Percentiles rank a stretch among this genome's conserved stretches.
phyloP scores from a whole-genome alignment of 2,888 invertebrate species.

The Acrocera orbiculus region DNA sequence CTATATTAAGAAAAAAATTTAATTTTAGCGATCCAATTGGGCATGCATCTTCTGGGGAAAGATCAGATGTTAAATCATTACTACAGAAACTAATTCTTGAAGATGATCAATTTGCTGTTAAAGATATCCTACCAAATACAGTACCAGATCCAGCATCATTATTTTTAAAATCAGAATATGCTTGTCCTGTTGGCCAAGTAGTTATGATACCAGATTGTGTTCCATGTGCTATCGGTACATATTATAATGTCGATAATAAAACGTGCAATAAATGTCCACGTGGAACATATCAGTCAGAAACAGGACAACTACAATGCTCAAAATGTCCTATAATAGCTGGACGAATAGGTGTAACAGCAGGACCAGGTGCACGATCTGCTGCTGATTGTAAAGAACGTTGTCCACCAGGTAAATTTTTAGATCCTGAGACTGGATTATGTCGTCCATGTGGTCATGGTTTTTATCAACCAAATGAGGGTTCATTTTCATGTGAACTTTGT shows the following conservation, averaged over 20 bases:
- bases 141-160: slow-evolving; percentile 85
- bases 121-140: slow-evolving; percentile 84
- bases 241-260: slow-evolving; percentile 55
- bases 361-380: slow-evolving; percentile 71
- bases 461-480: slow-evolving; percentile 79
- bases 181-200: slow-evolving; percentile 85
- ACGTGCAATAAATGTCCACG: slow-evolving; percentile 68
- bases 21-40: slow-evolving; percentile 66
- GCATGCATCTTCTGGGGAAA: slow-evolving; percentile 71
- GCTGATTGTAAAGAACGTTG: slow-evolving; percentile 87
- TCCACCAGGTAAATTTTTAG: slow-evolving; percentile 85
- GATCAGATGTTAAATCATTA: slow-evolving; percentile 64
- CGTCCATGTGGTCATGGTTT: slow-evolving; percentile 87
- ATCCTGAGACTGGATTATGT: slow-evolving; percentile 73
- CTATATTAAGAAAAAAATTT: too few relatives aligned
- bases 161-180: slow-evolving; percentile 72
- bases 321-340: slow-evolving; percentile 81
- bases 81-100: slow-evolving; percentile 81
- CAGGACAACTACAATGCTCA: slow-evolving; percentile 75
- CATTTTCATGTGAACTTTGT: slow-evolving; percentile 75
- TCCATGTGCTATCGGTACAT: slow-evolving; percentile 83
- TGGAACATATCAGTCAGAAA: slow-evolving; percentile 87
- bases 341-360: slow-evolving; percentile 74
- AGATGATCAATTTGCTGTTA: slow-evolving; percentile 85
- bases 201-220: slow-evolving; percentile 88